These are phyloP conservation scores for Sebastes kiyomatsui DNA, from an alignment of 2,797 vertebrate species.

Conservation along the genomic window DNA sequence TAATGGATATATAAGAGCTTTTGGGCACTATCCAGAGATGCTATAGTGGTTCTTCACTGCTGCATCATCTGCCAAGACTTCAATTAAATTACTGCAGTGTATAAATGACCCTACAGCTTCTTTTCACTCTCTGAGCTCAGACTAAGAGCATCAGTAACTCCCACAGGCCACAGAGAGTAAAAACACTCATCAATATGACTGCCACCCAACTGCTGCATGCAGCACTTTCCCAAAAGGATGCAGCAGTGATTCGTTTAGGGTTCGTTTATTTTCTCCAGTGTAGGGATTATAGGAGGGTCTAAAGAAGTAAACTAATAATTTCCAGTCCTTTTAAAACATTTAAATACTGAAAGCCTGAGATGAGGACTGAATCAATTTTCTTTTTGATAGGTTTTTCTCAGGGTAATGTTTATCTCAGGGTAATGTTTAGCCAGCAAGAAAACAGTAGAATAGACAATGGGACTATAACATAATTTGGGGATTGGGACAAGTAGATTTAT, in stretches of 20 bases:
- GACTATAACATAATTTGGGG: neutral
- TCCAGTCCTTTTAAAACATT: neutral
- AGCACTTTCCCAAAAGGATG: constrained; percentile 8
- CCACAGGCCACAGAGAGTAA: constrained; percentile 18
- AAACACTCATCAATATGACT: constrained; percentile 17
- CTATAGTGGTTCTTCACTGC: constrained; percentile 4
- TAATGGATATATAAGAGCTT: neutral
- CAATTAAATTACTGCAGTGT: constrained; percentile 55
- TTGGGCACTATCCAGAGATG: neutral
- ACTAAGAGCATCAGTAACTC: constrained; percentile 41
- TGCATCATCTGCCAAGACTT: constrained; percentile 34
- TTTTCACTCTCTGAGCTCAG: constrained; percentile 13
- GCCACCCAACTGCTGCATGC: constrained; percentile 5
- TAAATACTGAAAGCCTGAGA: neutral
- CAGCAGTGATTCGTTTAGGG: neutral
- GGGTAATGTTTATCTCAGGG: neutral
- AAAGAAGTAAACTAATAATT: neutral
- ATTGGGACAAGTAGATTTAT: neutral
- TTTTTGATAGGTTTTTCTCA: neutral
- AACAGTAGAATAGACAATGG: neutral
- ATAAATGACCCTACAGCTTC: constrained; percentile 36
- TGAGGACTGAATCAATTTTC: neutral
- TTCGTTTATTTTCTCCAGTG: neutral
- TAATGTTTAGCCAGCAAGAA: neutral
- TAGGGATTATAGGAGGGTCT: neutral